A percentile compares a stretch with the other conserved stretches of the same genome.
Evolutionary conservation across 2,797 vertebrate species (phyloP).

Genomic region (Otolemur crassicaudatus): DNA sequence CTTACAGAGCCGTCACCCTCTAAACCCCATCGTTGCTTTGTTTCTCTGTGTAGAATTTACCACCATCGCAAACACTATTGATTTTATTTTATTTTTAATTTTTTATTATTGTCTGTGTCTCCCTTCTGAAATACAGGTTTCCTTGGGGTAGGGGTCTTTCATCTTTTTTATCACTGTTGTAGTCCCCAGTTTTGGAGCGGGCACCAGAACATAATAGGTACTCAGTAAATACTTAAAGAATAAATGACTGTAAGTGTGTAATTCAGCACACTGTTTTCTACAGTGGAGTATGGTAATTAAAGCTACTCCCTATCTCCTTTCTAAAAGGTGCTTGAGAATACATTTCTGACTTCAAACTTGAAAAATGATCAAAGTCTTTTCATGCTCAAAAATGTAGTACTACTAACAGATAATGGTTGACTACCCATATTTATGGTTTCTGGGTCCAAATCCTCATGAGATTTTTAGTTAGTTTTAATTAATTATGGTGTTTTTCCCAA

Average conservation of each 20-base stretch:
- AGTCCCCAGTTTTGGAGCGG: background rate
- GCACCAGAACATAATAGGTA: background rate
- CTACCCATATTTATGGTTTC: background rate
- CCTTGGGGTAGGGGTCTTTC: background rate
- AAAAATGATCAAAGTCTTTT: constrained; percentile 55
- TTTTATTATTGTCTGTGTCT: background rate
- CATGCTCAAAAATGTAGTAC: background rate
- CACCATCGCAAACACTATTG: background rate
- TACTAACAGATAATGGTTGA: background rate
- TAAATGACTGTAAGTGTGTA: background rate
- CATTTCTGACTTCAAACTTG: constrained; percentile 52
- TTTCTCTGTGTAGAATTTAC: constrained; percentile 35
- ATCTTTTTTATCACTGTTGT: background rate
- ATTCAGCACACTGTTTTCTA: constrained; percentile 40
- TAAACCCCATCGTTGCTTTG: background rate
- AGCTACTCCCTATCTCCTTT: constrained; percentile 11
- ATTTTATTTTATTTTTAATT: background rate
- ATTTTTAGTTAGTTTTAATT: constrained; percentile 44
- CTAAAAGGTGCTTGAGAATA: constrained; percentile 42
- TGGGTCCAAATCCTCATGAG: background rate
- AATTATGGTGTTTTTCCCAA: background rate
- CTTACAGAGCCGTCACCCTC: background rate
- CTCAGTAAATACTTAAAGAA: background rate
- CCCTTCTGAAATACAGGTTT: background rate
- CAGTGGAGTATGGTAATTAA: background rate